Conservation (phyloP, 2,113 vertebrate species). For the Gambusia holbrooki region DNA sequence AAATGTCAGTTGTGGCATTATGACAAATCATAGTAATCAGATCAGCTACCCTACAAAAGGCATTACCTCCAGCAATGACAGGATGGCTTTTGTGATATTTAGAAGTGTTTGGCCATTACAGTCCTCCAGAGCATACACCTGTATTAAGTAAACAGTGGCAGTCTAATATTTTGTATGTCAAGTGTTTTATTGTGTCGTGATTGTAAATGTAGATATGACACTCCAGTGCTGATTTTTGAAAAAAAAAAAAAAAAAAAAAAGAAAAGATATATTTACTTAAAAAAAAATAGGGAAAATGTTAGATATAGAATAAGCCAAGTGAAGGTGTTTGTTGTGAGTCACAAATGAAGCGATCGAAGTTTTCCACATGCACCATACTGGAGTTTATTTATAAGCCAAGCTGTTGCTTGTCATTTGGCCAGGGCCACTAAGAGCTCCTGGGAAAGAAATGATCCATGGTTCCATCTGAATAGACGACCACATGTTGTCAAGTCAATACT, state of each 20-base stretch:
- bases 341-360: slow-evolving; percentile 45
- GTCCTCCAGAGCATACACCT: slow-evolving; percentile 40
- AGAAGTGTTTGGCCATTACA: slow-evolving; percentile 42
- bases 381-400: slow-evolving; percentile 73
- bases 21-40: slow-evolving; percentile 69
- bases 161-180: slow-evolving; percentile 34
- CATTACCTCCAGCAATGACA: slow-evolving; percentile 42
- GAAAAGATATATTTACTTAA: not conserved
- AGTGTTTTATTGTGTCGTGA: slow-evolving; percentile 25
- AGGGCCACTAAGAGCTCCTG: slow-evolving; percentile 63
- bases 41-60: slow-evolving; percentile 52
- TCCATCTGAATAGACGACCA: slow-evolving; percentile 68
- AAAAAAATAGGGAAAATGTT: slow-evolving; percentile 8
- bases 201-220: slow-evolving; percentile 11
- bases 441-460: slow-evolving; percentile 66
- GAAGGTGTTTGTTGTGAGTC: slow-evolving; percentile 13
- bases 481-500: slow-evolving; percentile 73
- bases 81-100: slow-evolving; percentile 33
- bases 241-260: not conserved
- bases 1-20: slow-evolving; percentile 71
- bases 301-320: not conserved
- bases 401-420: slow-evolving; percentile 73
- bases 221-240: slow-evolving; percentile 14
- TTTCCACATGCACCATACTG: slow-evolving; percentile 55
- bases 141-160: slow-evolving; percentile 28